Evolutionary conservation across 2,797 vertebrate genomes (phyloP), one percentile per base, ranked within the genome.

Genomic region (Cryptoprocta ferox): DNA sequence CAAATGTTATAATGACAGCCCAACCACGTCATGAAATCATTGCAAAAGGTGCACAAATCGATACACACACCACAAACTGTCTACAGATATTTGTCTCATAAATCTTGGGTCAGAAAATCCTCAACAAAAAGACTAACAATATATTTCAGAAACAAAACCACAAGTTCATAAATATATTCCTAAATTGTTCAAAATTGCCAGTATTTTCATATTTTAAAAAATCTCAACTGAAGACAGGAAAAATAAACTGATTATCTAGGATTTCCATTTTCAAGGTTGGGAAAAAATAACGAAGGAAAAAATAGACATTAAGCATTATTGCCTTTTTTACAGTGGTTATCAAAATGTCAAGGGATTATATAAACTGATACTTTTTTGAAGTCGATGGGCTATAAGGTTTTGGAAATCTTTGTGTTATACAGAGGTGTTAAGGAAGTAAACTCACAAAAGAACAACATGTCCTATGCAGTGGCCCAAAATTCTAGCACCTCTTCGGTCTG

Each of bases 401-500:
- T 91, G 21, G 45, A 97, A 93, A 95, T 45, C 30, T 94, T 42
- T 86, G 14, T 95, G 21, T 95, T 81, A 94, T 2, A 88, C 4
- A 93, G 90, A 97, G 90, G 81, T 42, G 48, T 83, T 92, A 97
- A 95, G 89, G 66, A 97, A 94, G n/a, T 89, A 80, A 19, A 90
- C 53, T 80, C 84, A 92, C 8, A 90, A 92, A 68, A 92, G 26
- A 95, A 91, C 90, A 97, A 65, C 37, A 78, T 82, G 92, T 76
- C 45, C 28, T 68, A 71, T 42, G 30, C 59, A 94, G 66, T 73
- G 35, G 37, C 21, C 59, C 35, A 21, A 95, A 95, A 95, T 87
- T 87, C 79, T 86, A 97, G 83, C 19, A 95, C 28, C 59, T 76
- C 26, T 76, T 3, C 70, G 66, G 66, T 90, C 63, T 90, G 66